Conservation (phyloP, 2,888 invertebrate genomes). For the Tinea pellionella region DNA sequence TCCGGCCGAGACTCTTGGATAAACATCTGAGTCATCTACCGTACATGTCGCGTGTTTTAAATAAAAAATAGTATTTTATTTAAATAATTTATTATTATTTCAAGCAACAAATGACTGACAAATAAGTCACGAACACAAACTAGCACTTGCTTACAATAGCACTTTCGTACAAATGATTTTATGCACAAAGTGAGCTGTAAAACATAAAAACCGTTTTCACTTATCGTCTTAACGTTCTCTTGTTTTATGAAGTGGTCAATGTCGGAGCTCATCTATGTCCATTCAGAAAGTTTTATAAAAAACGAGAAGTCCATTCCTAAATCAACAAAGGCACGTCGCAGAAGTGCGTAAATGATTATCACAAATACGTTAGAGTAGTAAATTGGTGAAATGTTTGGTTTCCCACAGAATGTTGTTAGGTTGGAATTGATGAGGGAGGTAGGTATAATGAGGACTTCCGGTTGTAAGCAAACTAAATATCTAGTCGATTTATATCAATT, state of each 20-base stretch:
- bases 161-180: not conserved
- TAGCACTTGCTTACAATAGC: not conserved
- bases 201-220: not conserved
- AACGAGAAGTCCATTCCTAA: conserved; percentile 14
- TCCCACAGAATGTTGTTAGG: conserved; percentile 15
- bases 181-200: not conserved
- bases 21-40: not conserved
- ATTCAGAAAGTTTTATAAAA: not conserved
- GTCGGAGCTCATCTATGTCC: not conserved
- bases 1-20: not conserved
- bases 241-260: not conserved
- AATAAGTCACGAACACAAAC: not conserved
- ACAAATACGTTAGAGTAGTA: conserved; percentile 15
- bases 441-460: conserved; percentile 9
- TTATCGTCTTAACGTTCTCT: not conserved
- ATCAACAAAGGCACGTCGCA: conserved; percentile 11
- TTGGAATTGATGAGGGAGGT: conserved; percentile 13
- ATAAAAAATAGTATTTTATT: no score
- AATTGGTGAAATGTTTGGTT: conserved; percentile 15
- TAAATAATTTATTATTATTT: no score
- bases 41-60: not conserved
- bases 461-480: conserved; percentile 4
- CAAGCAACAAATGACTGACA: not conserved
- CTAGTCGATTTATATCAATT: not conserved
- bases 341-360: conserved; percentile 14